Base-by-base conservation (phyloP, 2,888 invertebrate species). In the Dione juno region DNA sequence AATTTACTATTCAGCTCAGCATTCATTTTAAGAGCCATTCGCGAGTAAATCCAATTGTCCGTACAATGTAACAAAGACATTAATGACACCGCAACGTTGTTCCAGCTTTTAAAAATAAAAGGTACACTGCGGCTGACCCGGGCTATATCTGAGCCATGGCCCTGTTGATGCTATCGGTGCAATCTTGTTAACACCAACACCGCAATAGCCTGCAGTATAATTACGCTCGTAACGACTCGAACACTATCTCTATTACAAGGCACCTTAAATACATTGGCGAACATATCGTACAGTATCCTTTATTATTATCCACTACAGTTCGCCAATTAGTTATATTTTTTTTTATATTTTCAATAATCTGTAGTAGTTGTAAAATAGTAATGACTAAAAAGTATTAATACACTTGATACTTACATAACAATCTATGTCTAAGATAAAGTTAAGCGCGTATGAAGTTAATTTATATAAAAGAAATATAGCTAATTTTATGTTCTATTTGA, bases 171-270 rank as follows among this genome's bases (percentile, higher is more conserved):
- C 52, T 63, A 61, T 69, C 68, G 40, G 45, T 48, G 54, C 63
- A 64, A 69, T 64, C 63, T 64, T 45, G 63, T 69, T 69, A 69
- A 69, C 68, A 69, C 68, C 68, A 54, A 43, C 68, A 63, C 53
- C 68, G 68, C 68, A 69, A 67, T 67, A 48, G 43, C 50, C 61
- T 53, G 61, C 37, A 45, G 63, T 69, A 64, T 64, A 69, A 69
- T 69, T 69, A 64, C 45, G 63, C 53, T 35, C 54, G 16, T 54
- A 68, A 68, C 68, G 53, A 64, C 54, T 40, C 48, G 35, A 53
- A 53, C 61, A 14, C 68, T 45, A 37, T 69, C 53, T 69, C 68
- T 64, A 45, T 64, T 69, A 69, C 54, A 53, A 57, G 54, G 14
- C 61, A 37, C 37, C 63, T 68, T 68, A 63, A 68, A 54, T 21